Conservation (phyloP, 2,797 vertebrate species). For the Neostethus bicornis region DNA sequence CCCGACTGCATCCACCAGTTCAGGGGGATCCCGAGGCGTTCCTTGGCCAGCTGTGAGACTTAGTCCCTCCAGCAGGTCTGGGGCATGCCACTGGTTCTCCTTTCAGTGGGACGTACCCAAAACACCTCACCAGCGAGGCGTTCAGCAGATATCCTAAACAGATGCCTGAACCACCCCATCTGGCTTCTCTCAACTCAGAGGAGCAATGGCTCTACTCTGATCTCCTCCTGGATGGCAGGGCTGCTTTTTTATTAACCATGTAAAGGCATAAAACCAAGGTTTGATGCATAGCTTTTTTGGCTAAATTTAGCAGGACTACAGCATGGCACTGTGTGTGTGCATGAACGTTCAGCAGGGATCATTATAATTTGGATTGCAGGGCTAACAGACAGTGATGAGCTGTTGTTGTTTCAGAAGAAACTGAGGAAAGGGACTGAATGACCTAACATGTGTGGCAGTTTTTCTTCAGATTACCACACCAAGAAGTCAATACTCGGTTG, state of each 20-base stretch:
- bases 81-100: too few relatives aligned
- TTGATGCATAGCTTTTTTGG: conserved; percentile 38
- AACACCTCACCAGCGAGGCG: too few relatives aligned
- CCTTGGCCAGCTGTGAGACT: too few relatives aligned
- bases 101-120: too few relatives aligned
- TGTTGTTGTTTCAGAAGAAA: conserved; percentile 41
- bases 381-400: conserved; percentile 73
- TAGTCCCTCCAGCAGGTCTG: too few relatives aligned
- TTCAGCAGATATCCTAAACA: too few relatives aligned
- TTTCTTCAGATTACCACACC: conserved; percentile 58
- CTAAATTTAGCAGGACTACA: conserved; percentile 46
- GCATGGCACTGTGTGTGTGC: conserved; percentile 17
- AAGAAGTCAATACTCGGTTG: conserved; percentile 34
- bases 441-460: conserved; percentile 63
- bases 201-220: conserved; percentile 24
- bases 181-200: conserved; percentile 20
- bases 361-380: conserved; percentile 58
- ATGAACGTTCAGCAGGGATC: conserved; percentile 35
- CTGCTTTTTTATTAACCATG: conserved; percentile 49
- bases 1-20: too few relatives aligned
- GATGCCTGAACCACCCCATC: too few relatives aligned
- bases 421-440: conserved; percentile 37
- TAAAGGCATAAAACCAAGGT: conserved; percentile 20
- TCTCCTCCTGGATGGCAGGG: too few relatives aligned
- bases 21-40: too few relatives aligned